Evolutionary conservation across 2,797 vertebrate species (phyloP).

Genomic region (Pelobates cultripes): DNA sequence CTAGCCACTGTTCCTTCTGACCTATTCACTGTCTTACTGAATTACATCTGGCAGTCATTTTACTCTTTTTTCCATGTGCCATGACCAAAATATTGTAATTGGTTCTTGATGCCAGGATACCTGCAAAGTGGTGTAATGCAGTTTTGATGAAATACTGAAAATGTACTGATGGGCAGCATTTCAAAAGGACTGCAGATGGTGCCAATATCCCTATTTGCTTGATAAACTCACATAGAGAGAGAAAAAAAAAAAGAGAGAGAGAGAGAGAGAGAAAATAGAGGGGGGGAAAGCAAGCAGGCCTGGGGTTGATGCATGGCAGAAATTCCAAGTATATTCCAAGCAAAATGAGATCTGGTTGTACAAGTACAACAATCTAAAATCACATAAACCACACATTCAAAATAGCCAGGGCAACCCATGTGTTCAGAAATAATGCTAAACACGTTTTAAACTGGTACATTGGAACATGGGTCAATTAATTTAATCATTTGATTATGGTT

Average conservation of each 20-base stretch:
- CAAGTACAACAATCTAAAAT: slow-evolving; percentile 35
- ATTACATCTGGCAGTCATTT: slow-evolving; percentile 16
- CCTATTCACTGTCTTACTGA: slow-evolving; percentile 7
- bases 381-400: slow-evolving; percentile 48
- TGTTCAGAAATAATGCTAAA: slow-evolving; percentile 48
- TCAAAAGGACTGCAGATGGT: slow-evolving; percentile 48
- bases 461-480: slow-evolving; percentile 41
- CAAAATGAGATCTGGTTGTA: slow-evolving; percentile 18
- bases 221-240: slow-evolving; percentile 42
- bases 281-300: slow-evolving; percentile 2
- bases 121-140: slow-evolving; percentile 31
- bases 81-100: slow-evolving; percentile 35
- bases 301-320: slow-evolving; percentile 28
- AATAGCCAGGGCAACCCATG: slow-evolving; percentile 50
- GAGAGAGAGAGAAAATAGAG: not conserved
- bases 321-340: slow-evolving; percentile 30
- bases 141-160: slow-evolving; percentile 46
- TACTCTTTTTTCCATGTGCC: slow-evolving; percentile 28
- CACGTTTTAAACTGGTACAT: slow-evolving; percentile 38
- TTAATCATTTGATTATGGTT: slow-evolving; percentile 41
- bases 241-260: slow-evolving; percentile 7
- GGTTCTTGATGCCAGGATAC: slow-evolving; percentile 28
- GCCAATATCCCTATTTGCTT: slow-evolving; percentile 49
- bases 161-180: slow-evolving; percentile 44
- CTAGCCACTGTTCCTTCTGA: slow-evolving; percentile 1